Evolutionary conservation across 2,797 vertebrate genomes (phyloP).

Genomic region (Enteromius trimaculatus): DNA sequence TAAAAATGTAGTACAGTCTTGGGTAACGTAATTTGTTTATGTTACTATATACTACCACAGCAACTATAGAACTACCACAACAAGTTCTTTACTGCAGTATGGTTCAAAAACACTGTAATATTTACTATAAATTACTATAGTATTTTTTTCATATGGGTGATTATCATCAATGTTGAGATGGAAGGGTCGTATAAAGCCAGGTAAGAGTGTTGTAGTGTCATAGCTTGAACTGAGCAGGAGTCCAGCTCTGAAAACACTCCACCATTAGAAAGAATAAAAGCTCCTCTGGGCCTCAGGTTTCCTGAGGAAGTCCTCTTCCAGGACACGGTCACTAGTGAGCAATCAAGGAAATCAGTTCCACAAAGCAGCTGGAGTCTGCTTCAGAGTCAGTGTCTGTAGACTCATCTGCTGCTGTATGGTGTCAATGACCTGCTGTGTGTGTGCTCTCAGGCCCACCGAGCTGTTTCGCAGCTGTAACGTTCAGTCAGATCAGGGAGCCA

Average conservation of each 20-base stretch:
- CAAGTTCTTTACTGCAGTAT: too few species aligned
- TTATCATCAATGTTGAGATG: not conserved
- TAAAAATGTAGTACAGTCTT: too few species aligned
- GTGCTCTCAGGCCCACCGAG: slow-evolving; percentile 88
- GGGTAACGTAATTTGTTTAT: too few species aligned
- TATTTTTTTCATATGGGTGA: not conserved
- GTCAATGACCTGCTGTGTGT: not conserved
- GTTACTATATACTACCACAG: too few species aligned
- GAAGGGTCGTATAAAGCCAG: not conserved
- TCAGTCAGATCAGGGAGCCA: slow-evolving; percentile 97
- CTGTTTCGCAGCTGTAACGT: slow-evolving; percentile 96
- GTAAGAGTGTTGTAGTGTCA: too few species aligned
- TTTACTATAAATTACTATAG: too few species aligned
- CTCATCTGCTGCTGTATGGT: not conserved
- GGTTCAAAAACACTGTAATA: too few species aligned
- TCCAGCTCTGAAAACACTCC: slow-evolving; percentile 55
- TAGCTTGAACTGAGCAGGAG: slow-evolving; percentile 38
- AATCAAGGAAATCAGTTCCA: not conserved
- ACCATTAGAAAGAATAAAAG: slow-evolving; percentile 13
- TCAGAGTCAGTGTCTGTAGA: not conserved
- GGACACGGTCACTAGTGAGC: not conserved
- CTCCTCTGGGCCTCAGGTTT: slow-evolving; percentile 37
- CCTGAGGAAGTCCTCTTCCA: slow-evolving; percentile 36
- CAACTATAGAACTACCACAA: too few species aligned
- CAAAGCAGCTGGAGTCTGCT: not conserved